Evolutionary conservation across 2,113 vertebrate species (phyloP).

Genomic region (Plotosus lineatus): DNA sequence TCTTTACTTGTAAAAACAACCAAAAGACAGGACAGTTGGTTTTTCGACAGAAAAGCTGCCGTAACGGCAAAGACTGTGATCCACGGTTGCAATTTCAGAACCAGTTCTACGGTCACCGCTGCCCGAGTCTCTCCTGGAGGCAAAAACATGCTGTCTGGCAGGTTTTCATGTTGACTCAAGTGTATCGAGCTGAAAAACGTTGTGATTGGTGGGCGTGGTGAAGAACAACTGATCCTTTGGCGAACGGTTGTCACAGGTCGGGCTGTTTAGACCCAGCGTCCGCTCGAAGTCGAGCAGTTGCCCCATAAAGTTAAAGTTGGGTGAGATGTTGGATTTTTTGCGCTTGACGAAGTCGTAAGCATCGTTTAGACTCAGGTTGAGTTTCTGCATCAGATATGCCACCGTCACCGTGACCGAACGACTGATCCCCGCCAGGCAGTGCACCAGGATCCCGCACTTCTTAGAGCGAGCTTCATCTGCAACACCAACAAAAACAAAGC

Average conservation of each 20-base stretch:
- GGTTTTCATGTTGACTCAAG: conserved; percentile 93
- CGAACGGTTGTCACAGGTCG: conserved; percentile 85
- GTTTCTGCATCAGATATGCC: conserved; percentile 99
- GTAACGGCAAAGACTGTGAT: conserved; percentile 32
- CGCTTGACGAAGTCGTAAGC: conserved; percentile 98
- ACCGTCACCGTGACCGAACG: conserved; percentile 97
- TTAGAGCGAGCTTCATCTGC: conserved; percentile 96
- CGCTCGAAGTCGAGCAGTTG: conserved; percentile 98
- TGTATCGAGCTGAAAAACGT: conserved; percentile 93
- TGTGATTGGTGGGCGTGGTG: conserved; percentile 96
- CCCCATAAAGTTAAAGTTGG: conserved; percentile 99
- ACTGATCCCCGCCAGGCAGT: conserved; percentile 97
- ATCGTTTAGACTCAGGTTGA: conserved; percentile 97
- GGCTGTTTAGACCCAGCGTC: conserved; percentile 95
- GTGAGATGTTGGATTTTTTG: conserved; percentile 99
- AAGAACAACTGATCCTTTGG: conserved; percentile 93
- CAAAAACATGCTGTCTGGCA: conserved; percentile 59
- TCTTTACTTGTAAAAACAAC: conserved; percentile 46
- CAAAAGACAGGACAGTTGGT: conserved; percentile 58
- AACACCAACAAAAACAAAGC: background rate
- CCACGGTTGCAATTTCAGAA: conserved; percentile 7
- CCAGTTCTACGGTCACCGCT: background rate
- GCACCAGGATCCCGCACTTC: conserved; percentile 97
- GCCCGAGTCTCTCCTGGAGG: conserved; percentile 44
- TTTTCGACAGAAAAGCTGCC: conserved; percentile 64